Evolutionary conservation across 2,113 vertebrate genomes (phyloP), one percentile per base, ranked within the genome.

Genomic region (Tautogolabrus adspersus): DNA sequence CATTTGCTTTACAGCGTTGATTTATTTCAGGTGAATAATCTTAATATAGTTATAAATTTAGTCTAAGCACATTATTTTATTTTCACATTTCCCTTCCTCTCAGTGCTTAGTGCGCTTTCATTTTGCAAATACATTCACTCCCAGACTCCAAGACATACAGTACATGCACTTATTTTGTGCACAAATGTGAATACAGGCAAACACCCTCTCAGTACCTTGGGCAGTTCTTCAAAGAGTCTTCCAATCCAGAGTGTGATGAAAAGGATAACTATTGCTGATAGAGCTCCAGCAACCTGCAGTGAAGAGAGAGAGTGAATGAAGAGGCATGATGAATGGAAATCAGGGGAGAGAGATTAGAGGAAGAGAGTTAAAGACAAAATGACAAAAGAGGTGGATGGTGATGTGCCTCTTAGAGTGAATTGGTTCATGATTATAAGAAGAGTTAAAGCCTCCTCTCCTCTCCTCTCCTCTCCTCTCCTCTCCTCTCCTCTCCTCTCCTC

Each of bases 161-260:
- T 55, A 15, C 18, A 16, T 15, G 8, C 34, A 37, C 16, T 67
- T 68, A 34, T 42, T 21, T 13, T 26, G 60, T 0, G 19, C 49
- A 55, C 16, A 47, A 26, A 72, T 64, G 38, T 40, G 44, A 44
- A 54, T 34, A 23, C 26, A 37, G 10, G 19, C 55, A 56, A 18
- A 16, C 47, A 10, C n/a, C 6, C 19, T 51, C 10, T 22, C 18
- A 38, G 21, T 93, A 99, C 98, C 95, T 98, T 99, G 56, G 98
- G 98, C 67, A 99, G 91, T 8, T 95, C 89, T 59, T 92, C 89
- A 90, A 99, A 99, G 59, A 99, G 95, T 55, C 91, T 75, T 40
- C 98, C 97, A 0, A 99, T 95, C 93, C 97, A 97, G 75, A 99
- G 30, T 0, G 96, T 94, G 85, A 97, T 96, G 72, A 96, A 81